Evolutionary conservation across 1,140 invertebrate genomes (phyloP), one percentile per base, ranked within the genome.

Genomic region (Hyphantria cunea): DNA sequence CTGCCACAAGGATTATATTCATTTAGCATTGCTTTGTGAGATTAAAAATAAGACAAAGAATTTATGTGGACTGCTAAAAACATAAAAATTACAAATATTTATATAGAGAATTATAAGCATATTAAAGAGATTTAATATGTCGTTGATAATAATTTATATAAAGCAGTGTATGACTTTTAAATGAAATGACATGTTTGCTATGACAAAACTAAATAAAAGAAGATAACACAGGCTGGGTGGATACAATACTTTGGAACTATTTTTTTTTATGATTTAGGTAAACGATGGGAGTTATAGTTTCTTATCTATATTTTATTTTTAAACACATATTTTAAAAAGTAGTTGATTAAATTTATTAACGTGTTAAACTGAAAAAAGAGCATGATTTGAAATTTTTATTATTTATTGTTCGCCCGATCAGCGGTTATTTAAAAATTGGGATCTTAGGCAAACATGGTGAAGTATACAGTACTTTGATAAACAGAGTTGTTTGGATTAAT

Each of bases 401-500:
- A 25, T 25, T 25, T 25, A 25, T 25, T 25, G 17, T 25, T 25
- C 5, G 5, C 56, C 56, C 37, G 42, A 33, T 6, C 7, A 9
- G 34, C 12, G 25, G 37, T 51, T 41, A 58, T 49, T 58, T 58
- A 17, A 56, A 41, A 32, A 47, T 17, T 58, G 33, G 37, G 14
- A 32, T 44, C 48, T 44, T 31, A 15, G 17, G 48, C 8, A 32
- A 51, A 60, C 34, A 10, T 39, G 13, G 8, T 15, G n/a, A 48
- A 10, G 66, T 31, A 13, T 56, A 17, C 64, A 72, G 2, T 39
- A 39, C 37, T 2, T 39, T 76, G 70, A 67, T 76, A 70, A 72
- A 60, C 47, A 34, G 50, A 72, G 54, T 68, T 83, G 74, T 79
- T 78, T 78, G 77, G 75, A 76, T 78, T 78, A 79, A 74, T 72